Conservation (phyloP, 2,113 vertebrate genomes). For the Saguinus midas region DNA sequence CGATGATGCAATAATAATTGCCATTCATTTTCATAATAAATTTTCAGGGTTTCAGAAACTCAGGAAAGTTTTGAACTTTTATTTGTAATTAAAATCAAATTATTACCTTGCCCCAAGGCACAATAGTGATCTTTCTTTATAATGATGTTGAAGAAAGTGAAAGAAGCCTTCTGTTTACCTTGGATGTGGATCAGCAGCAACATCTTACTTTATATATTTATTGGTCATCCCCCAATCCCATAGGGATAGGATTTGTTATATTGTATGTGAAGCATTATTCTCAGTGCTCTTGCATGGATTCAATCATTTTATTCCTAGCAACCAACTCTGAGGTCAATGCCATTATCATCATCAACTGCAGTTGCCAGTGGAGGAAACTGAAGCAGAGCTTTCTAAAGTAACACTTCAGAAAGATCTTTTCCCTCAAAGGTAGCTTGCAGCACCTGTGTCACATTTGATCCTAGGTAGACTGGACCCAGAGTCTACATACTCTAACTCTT, state of each 20-base stretch:
- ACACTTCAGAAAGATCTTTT: neutral
- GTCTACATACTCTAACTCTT: rapidly evolving
- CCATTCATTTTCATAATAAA: neutral
- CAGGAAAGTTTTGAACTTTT: neutral
- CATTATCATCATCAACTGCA: too few relatives aligned
- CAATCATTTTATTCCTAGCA: neutral
- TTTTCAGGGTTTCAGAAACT: neutral
- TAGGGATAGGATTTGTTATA: neutral
- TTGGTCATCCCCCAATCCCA: neutral
- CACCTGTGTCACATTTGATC: too few relatives aligned
- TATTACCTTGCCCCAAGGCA: neutral
- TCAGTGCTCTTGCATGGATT: neutral
- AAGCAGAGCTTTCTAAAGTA: neutral
- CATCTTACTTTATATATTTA: neutral
- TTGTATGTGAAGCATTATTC: neutral
- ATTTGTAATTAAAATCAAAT: neutral
- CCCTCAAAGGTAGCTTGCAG: too few relatives aligned
- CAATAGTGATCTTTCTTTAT: neutral
- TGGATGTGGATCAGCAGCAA: neutral
- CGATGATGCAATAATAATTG: neutral
- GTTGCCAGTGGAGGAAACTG: neutral
- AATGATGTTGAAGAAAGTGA: neutral
- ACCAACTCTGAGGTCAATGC: neutral
- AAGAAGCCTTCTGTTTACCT: neutral
- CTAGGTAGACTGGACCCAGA: too few relatives aligned